Conservation (phyloP, 2,797 vertebrate genomes). For the Dendrocincla tyrannina region DNA sequence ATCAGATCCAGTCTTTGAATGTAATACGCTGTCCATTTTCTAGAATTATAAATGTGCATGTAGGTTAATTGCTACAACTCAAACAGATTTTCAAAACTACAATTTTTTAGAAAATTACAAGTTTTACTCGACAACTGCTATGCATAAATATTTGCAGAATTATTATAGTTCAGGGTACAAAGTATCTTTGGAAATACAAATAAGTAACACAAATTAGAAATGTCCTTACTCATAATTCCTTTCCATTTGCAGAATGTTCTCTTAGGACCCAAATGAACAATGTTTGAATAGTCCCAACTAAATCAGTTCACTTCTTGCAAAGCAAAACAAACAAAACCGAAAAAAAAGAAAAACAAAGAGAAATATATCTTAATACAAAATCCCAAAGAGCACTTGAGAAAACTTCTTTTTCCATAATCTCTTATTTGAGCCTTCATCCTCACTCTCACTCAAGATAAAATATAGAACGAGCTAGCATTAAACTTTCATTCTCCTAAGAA, state of each 20-base stretch:
- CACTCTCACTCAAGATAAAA: background rate
- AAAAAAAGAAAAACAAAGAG: background rate
- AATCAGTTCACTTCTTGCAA: background rate
- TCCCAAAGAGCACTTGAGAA: background rate
- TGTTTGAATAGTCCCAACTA: background rate
- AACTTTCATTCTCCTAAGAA: background rate
- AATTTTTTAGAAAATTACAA: slow-evolving; percentile 46
- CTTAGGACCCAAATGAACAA: background rate
- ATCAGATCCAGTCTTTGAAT: slow-evolving; percentile 85
- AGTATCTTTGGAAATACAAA: background rate
- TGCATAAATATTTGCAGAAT: background rate
- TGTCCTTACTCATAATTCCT: background rate
- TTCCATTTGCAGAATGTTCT: background rate
- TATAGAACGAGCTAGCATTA: background rate
- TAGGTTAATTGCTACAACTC: slow-evolving; percentile 84
- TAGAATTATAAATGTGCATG: slow-evolving; percentile 82
- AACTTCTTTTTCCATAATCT: background rate
- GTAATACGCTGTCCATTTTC: slow-evolving; percentile 79
- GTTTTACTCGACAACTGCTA: slow-evolving; percentile 10
- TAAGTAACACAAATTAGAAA: slow-evolving; percentile 9
- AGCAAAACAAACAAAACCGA: background rate
- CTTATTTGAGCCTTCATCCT: background rate
- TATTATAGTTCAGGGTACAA: slow-evolving; percentile 1
- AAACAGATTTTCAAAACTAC: slow-evolving; percentile 74
- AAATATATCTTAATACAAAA: background rate